Percentiles rank a stretch among this genome's conserved stretches.
Conservation (phyloP, 1,140 invertebrate genomes). For the Sitobion miscanthi region DNA sequence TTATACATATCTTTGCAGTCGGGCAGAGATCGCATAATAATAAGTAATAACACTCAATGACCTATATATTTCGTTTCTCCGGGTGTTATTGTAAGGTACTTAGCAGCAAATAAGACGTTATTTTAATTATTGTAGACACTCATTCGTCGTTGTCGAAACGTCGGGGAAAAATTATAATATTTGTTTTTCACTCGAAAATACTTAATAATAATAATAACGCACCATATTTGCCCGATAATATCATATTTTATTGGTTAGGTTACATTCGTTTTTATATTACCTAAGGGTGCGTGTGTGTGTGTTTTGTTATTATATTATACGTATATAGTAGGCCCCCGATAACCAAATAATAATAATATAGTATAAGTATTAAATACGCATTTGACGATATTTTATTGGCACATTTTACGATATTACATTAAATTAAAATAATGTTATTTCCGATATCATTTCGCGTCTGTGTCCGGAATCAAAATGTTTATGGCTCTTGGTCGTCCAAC, state of each 20-base stretch:
- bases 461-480: slow-evolving; percentile 37
- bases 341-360: slow-evolving; percentile 9
- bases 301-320: background rate
- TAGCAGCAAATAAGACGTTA: background rate
- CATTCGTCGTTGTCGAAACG: background rate
- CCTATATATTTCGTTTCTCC: background rate
- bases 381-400: slow-evolving; percentile 36
- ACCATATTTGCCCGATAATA: background rate
- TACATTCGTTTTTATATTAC: slow-evolving; percentile 14
- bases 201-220: background rate
- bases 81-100: background rate
- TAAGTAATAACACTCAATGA: background rate
- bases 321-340: background rate
- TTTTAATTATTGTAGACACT: background rate
- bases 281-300: background rate
- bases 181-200: background rate
- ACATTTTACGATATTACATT: slow-evolving; percentile 36
- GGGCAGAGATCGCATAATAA: background rate
- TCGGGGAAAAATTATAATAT: background rate
- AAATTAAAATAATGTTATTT: slow-evolving; percentile 46
- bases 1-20: background rate
- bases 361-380: slow-evolving; percentile 31
- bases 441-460: background rate
- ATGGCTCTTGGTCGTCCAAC: background rate
- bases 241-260: slow-evolving; percentile 3